Percentiles rank a stretch among this genome's conserved stretches.
Conservation (phyloP, 2,797 vertebrate species). For the Enteromius afrohamiltoni region DNA sequence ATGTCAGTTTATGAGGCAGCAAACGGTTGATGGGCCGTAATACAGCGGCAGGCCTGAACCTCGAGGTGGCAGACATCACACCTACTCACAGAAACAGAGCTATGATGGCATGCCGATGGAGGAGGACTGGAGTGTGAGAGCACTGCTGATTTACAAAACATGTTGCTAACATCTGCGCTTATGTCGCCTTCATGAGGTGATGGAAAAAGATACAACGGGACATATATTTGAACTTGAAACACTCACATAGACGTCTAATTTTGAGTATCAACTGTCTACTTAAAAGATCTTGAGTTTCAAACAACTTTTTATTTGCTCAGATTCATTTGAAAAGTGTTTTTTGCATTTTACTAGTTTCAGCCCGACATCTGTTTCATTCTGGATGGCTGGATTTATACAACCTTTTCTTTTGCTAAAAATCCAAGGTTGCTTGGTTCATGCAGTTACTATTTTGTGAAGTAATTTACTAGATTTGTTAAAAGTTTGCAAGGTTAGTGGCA, state of each 20-base stretch:
- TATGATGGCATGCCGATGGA: neutral
- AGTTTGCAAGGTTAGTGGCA: neutral
- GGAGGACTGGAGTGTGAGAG: neutral
- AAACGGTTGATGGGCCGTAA: slow-evolving; percentile 33
- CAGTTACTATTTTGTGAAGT: neutral
- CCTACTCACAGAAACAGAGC: slow-evolving; percentile 7
- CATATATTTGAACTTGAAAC: neutral
- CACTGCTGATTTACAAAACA: slow-evolving; percentile 2
- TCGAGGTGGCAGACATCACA: slow-evolving; percentile 38
- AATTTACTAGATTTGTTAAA: neutral
- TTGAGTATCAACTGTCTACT: neutral
- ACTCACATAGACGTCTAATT: neutral
- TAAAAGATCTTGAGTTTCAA: neutral
- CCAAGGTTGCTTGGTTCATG: neutral
- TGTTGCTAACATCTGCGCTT: slow-evolving; percentile 17
- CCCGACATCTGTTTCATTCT: neutral
- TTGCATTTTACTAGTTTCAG: neutral
- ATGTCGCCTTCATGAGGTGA: slow-evolving; percentile 30
- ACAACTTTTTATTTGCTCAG: neutral
- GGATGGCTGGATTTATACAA: neutral
- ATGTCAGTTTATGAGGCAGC: slow-evolving; percentile 47
- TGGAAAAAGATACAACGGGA: neutral
- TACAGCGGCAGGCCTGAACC: slow-evolving; percentile 19
- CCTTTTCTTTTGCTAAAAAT: neutral
- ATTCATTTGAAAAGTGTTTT: neutral